Base-by-base conservation (phyloP, 2,797 vertebrate genomes). In the Balearica regulorum region DNA sequence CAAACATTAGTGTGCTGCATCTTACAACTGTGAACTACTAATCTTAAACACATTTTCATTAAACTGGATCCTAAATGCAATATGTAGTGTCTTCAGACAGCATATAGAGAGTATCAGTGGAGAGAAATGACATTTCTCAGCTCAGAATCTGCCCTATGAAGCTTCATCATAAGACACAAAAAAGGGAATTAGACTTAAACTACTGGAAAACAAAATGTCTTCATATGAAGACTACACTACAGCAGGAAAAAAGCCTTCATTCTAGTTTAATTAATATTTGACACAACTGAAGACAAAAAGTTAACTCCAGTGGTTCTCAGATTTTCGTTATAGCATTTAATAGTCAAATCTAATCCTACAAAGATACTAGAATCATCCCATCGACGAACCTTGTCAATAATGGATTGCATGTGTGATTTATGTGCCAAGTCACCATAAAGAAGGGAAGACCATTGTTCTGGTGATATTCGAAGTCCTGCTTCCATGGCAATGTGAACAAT, bases 401-500 rank as follows among this genome's bases (percentile, higher is more conserved):
- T 99, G 82, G 99, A 99, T 96, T 99, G 99, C 99, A 99, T 99
- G 96, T 99, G 99, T 54, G 99, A 99, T 97, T 99, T 99, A 97
- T 99, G 99, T 43, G 99, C 98, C 95, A 99, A 98, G 97, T 99
- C 99, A 77, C 99, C 99, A 28, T 99, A 99, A 4, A 99, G 97
- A 96, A 99, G 98, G 54, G 99, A 99, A 26, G 99, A 99, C 99
- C 99, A 99, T 92, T 99, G 99, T 88, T 99, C 99, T 4, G 99
- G 99, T 33, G 99, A 99, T 97, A 99, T 99, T 14, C 99, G 98
- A 26, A 99, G 98, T 55, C 99, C 99, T 4, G 99, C 99, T 97
- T 99, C 99, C 99, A 99, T 99, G 96, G 99, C 99, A 71, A 99
- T 99, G 97, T 99, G 99, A 96, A 99, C 99, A 28, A 99, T 99